phyloP scores from a whole-genome alignment of 2,797 vertebrate genomes.

The Eurystomus glaucurus region DNA sequence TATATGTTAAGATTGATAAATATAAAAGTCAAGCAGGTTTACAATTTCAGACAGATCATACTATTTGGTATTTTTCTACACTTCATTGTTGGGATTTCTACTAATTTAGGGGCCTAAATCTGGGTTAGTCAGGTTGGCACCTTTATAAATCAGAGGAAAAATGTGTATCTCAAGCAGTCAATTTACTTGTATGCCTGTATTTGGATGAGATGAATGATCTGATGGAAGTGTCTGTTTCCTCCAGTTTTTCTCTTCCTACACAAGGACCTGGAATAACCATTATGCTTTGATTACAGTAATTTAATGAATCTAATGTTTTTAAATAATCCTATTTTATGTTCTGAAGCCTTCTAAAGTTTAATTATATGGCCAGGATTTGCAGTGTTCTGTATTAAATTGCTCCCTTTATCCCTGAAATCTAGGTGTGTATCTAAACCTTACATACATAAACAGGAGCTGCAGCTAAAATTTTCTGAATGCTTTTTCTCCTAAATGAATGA shows the following conservation, averaged over 20 bases:
- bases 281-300: not conserved
- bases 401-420: not conserved
- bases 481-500: not conserved
- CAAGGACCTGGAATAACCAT: not conserved
- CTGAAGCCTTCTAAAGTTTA: not conserved
- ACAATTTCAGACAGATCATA: not conserved
- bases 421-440: not conserved
- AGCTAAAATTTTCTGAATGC: not conserved
- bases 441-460: not conserved
- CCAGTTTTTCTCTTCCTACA: not conserved
- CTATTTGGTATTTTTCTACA: not conserved
- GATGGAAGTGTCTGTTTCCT: not conserved
- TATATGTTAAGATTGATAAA: not conserved
- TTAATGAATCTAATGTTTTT: not conserved
- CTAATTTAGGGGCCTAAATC: not conserved
- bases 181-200: not conserved
- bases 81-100: not conserved
- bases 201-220: not conserved
- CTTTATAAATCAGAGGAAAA: not conserved
- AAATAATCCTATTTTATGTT: not conserved
- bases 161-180: not conserved
- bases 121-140: accelerated
- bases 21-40: not conserved
- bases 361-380: not conserved
- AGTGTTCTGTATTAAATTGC: not conserved